These are phyloP conservation scores for Hassar affinis DNA, from an alignment of 2,113 vertebrate genomes.

Conservation along the genomic window DNA sequence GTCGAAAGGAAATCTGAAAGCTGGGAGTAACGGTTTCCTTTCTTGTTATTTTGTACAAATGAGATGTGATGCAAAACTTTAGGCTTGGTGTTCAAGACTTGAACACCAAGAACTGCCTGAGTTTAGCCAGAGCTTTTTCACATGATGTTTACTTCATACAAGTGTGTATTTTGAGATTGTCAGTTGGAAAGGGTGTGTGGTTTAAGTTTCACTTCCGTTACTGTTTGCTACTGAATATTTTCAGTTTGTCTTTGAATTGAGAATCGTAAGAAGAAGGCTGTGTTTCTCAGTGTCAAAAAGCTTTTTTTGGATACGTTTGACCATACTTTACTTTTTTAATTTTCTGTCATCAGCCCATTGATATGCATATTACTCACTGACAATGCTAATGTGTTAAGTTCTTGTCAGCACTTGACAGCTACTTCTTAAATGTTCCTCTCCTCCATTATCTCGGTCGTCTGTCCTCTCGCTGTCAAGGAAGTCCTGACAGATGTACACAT, in stretches of 20 bases:
- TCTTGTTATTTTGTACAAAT: not conserved
- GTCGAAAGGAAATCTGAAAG: not conserved
- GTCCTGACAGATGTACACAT: not conserved
- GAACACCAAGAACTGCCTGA: not conserved
- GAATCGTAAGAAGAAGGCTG: not conserved
- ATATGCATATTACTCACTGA: not conserved
- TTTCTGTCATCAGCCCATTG: not conserved
- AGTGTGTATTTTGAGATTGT: not conserved
- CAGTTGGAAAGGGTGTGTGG: not conserved
- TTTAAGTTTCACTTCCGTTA: constrained; percentile 46
- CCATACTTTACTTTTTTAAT: not conserved
- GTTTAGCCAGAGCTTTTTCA: not conserved
- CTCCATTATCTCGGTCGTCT: not conserved
- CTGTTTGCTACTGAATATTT: not conserved
- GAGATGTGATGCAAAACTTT: not conserved
- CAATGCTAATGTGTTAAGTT: not conserved
- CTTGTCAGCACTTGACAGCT: not conserved
- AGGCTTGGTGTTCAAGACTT: not conserved
- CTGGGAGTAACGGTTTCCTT: not conserved
- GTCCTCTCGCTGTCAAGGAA: not conserved
- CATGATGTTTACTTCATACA: not conserved
- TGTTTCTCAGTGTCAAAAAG: not conserved
- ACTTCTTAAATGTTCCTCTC: not conserved
- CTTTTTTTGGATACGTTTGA: not conserved
- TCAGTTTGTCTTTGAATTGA: not conserved